Base-by-base conservation (phyloP, 2,888 invertebrate species). In the Fragum fragum region DNA sequence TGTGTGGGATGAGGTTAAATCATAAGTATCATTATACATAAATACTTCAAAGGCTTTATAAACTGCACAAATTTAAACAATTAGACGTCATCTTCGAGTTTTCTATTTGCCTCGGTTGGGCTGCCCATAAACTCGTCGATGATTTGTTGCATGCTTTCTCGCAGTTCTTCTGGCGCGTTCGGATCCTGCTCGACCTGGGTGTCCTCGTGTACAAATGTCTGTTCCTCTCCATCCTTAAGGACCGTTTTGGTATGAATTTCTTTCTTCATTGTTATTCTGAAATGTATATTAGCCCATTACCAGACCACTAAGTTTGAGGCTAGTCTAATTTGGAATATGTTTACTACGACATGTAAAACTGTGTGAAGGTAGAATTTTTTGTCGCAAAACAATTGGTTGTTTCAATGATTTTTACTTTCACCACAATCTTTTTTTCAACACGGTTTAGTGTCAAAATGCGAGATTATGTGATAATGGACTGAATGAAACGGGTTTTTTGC, bases 151-250 rank as follows among this genome's bases (percentile, higher is more conserved):
- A 94, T 93, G 84, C 91, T 92, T 23, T 93, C 92, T 5, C 91
- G 88, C 28, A 94, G 89, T 73, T 93, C 94, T 78, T 93, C 93
- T 0, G 93, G 93, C 5, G 92, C 91, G 71, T 97, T 97, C 92
- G 97, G 96, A 47, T 94, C 93, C 95, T 98, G 98, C 94, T 98
- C 98, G 94, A 95, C 93, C 76, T 92, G 92, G n/a, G 92, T 90
- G 69, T 95, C 95, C 82, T 93, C 94, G 53, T 90, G 90, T 61
- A 96, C 95, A 88, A 96, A 96, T 11, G 96, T 93, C 82, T 94
- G 91, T 81, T 94, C 93, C 57, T 91, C 87, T 16, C 94, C 94
- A 76, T 93, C 93, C 28, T 90, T 89, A 32, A 93, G 79, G 47
- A 92, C 87, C 1, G 93, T 94, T 87, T 90, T 92, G 42, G 90